Evolutionary conservation across 2,113 vertebrate genomes (phyloP).

Genomic region (Scalopus aquaticus): DNA sequence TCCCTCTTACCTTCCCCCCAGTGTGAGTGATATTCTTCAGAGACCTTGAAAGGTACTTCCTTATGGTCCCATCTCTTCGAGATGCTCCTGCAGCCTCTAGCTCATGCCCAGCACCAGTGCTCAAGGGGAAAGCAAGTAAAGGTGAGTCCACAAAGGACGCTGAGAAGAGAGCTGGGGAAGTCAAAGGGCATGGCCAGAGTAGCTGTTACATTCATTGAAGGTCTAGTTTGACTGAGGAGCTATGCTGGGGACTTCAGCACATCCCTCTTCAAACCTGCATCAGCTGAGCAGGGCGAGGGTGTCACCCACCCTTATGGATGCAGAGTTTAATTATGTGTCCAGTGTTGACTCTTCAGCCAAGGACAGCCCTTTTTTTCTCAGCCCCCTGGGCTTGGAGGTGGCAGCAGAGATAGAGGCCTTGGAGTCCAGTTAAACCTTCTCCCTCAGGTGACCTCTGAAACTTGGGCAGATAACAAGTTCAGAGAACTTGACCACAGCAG

Average conservation of each 20-base stretch:
- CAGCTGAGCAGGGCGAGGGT: not conserved
- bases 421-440: not conserved
- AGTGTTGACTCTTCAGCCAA: not conserved
- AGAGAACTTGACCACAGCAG: not conserved
- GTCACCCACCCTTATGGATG: not conserved
- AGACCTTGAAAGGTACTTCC: not conserved
- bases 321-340: not conserved
- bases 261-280: not conserved
- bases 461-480: not conserved
- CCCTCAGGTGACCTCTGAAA: not conserved
- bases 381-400: too few relatives aligned
- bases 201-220: not conserved
- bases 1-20: not conserved
- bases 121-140: not conserved
- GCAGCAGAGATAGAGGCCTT: not conserved
- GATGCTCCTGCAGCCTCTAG: not conserved
- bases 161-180: not conserved
- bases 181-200: not conserved
- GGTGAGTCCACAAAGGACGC: not conserved
- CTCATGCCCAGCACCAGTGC: not conserved
- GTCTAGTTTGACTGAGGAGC: not conserved
- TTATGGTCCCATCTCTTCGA: not conserved
- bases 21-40: not conserved
- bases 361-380: not conserved
- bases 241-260: not conserved